phyloP scores from a whole-genome alignment of 1,140 invertebrate genomes.

The Drosophila kohkoa region DNA sequence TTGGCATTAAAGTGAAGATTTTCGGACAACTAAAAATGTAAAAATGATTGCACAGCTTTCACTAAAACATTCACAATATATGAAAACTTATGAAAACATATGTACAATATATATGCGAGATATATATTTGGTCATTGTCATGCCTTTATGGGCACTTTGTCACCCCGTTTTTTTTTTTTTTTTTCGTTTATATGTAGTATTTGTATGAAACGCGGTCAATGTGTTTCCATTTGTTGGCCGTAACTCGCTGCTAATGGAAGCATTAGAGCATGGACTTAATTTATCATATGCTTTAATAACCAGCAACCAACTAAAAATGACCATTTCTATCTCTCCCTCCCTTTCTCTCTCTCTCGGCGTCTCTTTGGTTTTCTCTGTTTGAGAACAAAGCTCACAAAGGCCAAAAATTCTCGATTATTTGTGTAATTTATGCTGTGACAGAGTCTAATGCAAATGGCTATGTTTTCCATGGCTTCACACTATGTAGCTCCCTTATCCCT shows the following conservation, averaged over 20 bases:
- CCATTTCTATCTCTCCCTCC: background rate
- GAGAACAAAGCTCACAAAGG: slow-evolving; percentile 16
- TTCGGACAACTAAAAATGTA: too few species aligned
- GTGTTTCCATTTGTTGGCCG: slow-evolving; percentile 7
- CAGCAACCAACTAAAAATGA: background rate
- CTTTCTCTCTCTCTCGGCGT: background rate
- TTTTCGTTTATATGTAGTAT: background rate
- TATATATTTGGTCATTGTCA: background rate
- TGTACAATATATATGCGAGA: background rate
- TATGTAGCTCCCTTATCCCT: slow-evolving; percentile 9
- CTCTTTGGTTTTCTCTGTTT: background rate
- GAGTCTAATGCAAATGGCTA: slow-evolving; percentile 27
- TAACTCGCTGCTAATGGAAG: slow-evolving; percentile 18
- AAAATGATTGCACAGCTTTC: background rate
- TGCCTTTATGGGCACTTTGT: background rate
- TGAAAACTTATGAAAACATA: too few species aligned
- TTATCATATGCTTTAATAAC: slow-evolving; percentile 26
- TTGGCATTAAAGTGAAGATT: too few species aligned
- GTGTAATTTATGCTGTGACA: slow-evolving; percentile 40
- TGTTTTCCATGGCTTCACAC: background rate
- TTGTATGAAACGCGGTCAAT: background rate
- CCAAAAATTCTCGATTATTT: slow-evolving; percentile 27
- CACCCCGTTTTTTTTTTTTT: background rate
- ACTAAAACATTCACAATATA: too few species aligned
- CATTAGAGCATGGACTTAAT: slow-evolving; percentile 20